Conservation (phyloP, 2,888 invertebrate species). For the Drosophila flavopinicola region DNA sequence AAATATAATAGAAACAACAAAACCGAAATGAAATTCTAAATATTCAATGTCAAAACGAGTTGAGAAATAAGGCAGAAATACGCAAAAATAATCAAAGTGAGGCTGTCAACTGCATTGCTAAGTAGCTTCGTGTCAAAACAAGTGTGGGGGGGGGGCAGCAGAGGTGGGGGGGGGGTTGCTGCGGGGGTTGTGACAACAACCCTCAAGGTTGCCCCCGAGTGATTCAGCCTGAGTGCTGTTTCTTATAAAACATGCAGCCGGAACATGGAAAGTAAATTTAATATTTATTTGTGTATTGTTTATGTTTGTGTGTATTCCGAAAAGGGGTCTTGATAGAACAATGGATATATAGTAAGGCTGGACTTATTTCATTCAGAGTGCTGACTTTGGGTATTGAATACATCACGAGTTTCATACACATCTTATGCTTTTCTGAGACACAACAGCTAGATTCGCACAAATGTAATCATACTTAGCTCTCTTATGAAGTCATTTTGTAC, state of each 20-base stretch:
- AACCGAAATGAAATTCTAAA: slow-evolving; percentile 46
- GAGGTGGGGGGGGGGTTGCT: neutral
- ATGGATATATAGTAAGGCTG: neutral
- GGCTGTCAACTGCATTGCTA: slow-evolving; percentile 72
- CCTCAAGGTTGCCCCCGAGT: slow-evolving; percentile 24
- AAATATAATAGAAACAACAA: slow-evolving; percentile 1
- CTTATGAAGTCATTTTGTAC: slow-evolving; percentile 50
- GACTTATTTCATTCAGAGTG: neutral
- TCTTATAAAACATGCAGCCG: neutral
- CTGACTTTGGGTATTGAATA: neutral
- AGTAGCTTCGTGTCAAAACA: slow-evolving; percentile 46
- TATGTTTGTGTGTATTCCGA: neutral
- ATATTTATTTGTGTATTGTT: neutral
- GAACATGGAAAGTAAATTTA: neutral
- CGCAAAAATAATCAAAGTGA: slow-evolving; percentile 58
- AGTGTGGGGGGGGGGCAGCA: neutral
- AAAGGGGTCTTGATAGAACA: neutral
- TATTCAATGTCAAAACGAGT: slow-evolving; percentile 72
- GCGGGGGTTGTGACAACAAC: slow-evolving; percentile 1
- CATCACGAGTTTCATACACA: no score
- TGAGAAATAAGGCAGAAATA: slow-evolving; percentile 38
- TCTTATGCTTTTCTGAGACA: neutral
- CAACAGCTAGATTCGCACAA: neutral
- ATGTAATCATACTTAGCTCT: slow-evolving; percentile 27
- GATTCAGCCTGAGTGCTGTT: neutral